Percentiles rank a stretch among this genome's conserved stretches.
phyloP scores from a whole-genome alignment of 1,140 invertebrate species.

The Calephelis virginiensis region DNA sequence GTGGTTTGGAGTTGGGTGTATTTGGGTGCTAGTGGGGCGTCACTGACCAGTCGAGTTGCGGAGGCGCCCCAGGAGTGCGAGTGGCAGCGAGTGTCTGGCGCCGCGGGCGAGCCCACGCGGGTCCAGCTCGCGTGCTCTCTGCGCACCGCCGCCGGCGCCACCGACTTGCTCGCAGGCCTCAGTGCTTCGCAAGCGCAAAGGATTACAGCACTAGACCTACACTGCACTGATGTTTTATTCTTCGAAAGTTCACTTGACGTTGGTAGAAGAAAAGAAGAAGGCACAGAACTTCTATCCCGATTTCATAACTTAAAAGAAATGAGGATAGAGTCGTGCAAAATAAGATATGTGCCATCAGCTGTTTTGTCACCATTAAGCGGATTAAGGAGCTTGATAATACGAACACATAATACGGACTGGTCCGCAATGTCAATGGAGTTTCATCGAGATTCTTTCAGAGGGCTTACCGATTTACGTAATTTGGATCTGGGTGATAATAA shows the following conservation, averaged over 20 bases:
- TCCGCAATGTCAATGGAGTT: conserved; percentile 88
- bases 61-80: conserved; percentile 83
- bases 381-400: conserved; percentile 83
- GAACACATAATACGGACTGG: conserved; percentile 90
- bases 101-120: conserved; percentile 76
- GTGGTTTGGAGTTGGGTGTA: conserved; percentile 59
- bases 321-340: conserved; percentile 88
- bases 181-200: conserved; percentile 83
- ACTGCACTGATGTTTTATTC: conserved; percentile 89
- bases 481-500: conserved; percentile 90
- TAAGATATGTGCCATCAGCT: conserved; percentile 85
- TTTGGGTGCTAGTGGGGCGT: conserved; percentile 51
- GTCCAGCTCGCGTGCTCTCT: conserved; percentile 85
- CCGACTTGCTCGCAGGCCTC: conserved; percentile 84
- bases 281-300: conserved; percentile 83
- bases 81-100: conserved; percentile 81
- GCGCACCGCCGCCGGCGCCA: conserved; percentile 84
- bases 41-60: conserved; percentile 73
- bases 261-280: conserved; percentile 77
- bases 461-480: conserved; percentile 82
- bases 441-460: conserved; percentile 84
- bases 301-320: conserved; percentile 86
- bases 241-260: conserved; percentile 86
- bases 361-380: conserved; percentile 84
- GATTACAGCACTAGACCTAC: conserved; percentile 84